Evolutionary conservation across 2,888 invertebrate species (phyloP), one percentile per base, ranked within the genome.

Genomic region (Loripinus fragilis): DNA sequence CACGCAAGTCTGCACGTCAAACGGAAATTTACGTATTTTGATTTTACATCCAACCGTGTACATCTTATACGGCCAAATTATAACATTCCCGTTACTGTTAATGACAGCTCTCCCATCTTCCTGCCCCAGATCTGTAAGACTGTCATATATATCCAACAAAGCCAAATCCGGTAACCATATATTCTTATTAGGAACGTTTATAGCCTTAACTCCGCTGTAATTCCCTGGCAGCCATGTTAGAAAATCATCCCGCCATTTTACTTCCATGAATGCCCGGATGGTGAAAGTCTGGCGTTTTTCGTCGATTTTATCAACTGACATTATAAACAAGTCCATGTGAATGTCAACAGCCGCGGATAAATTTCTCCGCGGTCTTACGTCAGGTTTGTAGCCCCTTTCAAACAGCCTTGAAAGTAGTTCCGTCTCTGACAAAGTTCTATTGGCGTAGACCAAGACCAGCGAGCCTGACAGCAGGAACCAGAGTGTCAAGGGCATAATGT

Each of bases 151-250:
- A 35, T 71, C 74, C 1, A 69, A 42, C 45, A 86, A 64, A 8
- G 81, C 71, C 28, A 83, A 64, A n/a, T 82, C 79, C 0, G 86
- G 86, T 20, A 79, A 67, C 80, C 83, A 86, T 33, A 86, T 74
- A 41, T 80, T 76, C 0, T 41, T 41, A 20, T 76, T 74, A 35
- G 83, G 75, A 10, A 86, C 71, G n/a, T 78, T 86, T 10, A 85
- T 76, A 35, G 66, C 60, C 35, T 48, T 42, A 8, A 83, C 64
- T 35, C 75, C 71, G n/a, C 74, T 67, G 68, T 78, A 81, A 17
- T 50, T n/a, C 0, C 48, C 67, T 23, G 78, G 66, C 8, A 60
- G 41, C 81, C 80, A 85, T 7, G 33, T 28, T 0, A 86, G 67
- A 52, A 80, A 80, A 20, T 74, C 79, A 70, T 86, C 84, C 45